Evolutionary conservation across 2,797 vertebrate genomes (phyloP).

Genomic region (Microctenopoma stevenorrisi): DNA sequence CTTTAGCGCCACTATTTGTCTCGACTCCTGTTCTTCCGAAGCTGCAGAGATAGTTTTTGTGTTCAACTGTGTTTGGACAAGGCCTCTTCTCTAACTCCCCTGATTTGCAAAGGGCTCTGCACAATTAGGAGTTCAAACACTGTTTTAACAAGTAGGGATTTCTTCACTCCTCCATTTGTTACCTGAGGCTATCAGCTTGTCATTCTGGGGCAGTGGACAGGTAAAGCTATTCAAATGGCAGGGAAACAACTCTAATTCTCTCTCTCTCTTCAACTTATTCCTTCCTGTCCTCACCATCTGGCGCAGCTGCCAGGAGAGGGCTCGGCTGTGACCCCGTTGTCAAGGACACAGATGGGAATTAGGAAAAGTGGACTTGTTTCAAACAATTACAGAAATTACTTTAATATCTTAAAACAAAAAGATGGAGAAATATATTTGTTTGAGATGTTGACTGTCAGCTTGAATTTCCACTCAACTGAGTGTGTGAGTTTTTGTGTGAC

Average conservation of each 20-base stretch:
- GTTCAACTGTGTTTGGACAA: slow-evolving; percentile 68
- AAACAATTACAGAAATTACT: slow-evolving; percentile 95
- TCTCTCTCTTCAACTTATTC: background rate
- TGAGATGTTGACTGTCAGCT: slow-evolving; percentile 88
- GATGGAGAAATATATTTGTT: slow-evolving; percentile 82
- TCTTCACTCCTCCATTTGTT: slow-evolving; percentile 45
- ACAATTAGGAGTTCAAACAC: slow-evolving; percentile 77
- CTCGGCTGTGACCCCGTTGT: slow-evolving; percentile 82
- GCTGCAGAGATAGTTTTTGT: slow-evolving; percentile 46
- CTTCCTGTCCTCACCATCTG: slow-evolving; percentile 75
- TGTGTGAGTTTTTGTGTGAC: slow-evolving; percentile 52
- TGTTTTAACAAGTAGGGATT: slow-evolving; percentile 65
- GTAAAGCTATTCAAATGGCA: slow-evolving; percentile 66
- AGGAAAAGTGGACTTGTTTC: slow-evolving; percentile 90
- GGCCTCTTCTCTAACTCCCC: slow-evolving; percentile 61
- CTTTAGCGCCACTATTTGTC: slow-evolving; percentile 67
- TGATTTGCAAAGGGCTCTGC: slow-evolving; percentile 65
- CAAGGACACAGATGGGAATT: slow-evolving; percentile 91
- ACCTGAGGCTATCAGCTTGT: slow-evolving; percentile 56
- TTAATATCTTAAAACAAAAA: slow-evolving; percentile 90
- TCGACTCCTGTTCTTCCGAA: slow-evolving; percentile 54
- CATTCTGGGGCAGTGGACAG: slow-evolving; percentile 53
- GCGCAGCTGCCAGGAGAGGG: slow-evolving; percentile 81
- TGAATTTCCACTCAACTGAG: slow-evolving; percentile 85
- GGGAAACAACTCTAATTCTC: slow-evolving; percentile 75